Base-by-base conservation (phyloP, 1,140 invertebrate species). In the Orius insidiosus region DNA sequence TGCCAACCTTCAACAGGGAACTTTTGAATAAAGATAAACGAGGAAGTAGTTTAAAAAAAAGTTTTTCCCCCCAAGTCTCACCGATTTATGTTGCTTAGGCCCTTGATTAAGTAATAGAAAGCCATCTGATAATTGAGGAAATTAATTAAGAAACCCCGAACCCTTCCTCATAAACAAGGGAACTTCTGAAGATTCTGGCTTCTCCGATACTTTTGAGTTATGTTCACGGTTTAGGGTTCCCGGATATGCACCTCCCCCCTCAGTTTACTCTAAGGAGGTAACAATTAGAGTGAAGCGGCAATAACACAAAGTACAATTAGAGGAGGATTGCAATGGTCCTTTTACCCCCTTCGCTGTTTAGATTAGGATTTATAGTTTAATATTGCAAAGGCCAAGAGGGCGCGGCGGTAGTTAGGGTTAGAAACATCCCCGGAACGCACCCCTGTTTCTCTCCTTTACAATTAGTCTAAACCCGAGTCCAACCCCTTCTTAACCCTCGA, bases 361-460 rank as follows among this genome's bases (percentile, higher is more conserved):
- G 41, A 43, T 43, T 43, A 43, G 41, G 41, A 43, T 43, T 43
- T 43, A 43, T 43, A 43, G 41, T 43, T 43, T 43, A 43, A 43
- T 43, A 43, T 43, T 43, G 41, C 41, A 43, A 43, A 30, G 41
- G 41, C 24, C 24, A 24, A 24, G 24, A 24, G 24, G 24, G 24
- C 24, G 24, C 24, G 41, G 10, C 31, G 24, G 41, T 43, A 43
- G 41, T 43, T 43, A 43, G 41, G 41, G 41, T 31, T 43, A n/a
- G 18, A 43, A 30, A 30, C 19, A 43, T 43, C 41, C 41, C 31
- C 31, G 41, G 41, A 43, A 43, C 41, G 24, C 41, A 10, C n/a
- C 41, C 16, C 18, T 10, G 14, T n/a, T 24, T 24, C 24, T 8
- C 41, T 43, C 41, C 41, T 43, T 43, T 31, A 43, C 41, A 43